Evolutionary conservation across 1,140 invertebrate genomes (phyloP).

Genomic region (Colletes gigas): DNA sequence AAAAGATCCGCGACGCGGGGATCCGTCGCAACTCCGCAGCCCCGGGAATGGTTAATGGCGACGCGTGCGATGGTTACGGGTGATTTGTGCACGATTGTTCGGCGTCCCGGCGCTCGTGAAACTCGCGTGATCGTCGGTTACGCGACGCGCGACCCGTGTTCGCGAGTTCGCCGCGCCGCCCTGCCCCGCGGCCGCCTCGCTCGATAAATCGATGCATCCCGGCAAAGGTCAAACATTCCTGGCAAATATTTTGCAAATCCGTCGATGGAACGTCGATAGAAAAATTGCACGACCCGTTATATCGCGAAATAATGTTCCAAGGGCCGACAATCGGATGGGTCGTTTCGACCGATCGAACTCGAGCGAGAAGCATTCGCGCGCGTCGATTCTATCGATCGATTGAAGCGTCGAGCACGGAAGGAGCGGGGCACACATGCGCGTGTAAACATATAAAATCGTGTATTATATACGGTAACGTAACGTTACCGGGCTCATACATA

Average conservation of each 20-base stretch:
- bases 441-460: slow-evolving; percentile 46
- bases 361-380: not conserved
- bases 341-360: no score
- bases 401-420: not conserved
- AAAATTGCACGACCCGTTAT: not conserved
- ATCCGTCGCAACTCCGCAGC: slow-evolving; percentile 28
- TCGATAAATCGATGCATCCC: slow-evolving; percentile 4
- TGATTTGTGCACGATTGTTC: slow-evolving; percentile 56
- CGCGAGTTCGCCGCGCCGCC: no score
- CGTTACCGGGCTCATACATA: slow-evolving; percentile 64
- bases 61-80: slow-evolving; percentile 45
- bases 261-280: no score
- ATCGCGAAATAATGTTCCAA: no score
- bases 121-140: slow-evolving; percentile 1
- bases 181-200: no score
- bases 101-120: slow-evolving; percentile 21
- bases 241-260: slow-evolving; percentile 22
- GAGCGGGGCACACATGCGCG: not conserved
- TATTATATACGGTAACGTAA: slow-evolving; percentile 47
- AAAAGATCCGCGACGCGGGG: slow-evolving; percentile 49
- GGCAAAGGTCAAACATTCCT: slow-evolving; percentile 19
- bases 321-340: no score
- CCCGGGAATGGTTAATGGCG: slow-evolving; percentile 45
- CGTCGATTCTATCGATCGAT: slow-evolving; percentile 40
- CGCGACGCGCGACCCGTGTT: not conserved